Percentiles rank a stretch among this genome's conserved stretches.
Evolutionary conservation across 2,797 vertebrate species (phyloP).

Genomic region (Hafferia zeledoni): DNA sequence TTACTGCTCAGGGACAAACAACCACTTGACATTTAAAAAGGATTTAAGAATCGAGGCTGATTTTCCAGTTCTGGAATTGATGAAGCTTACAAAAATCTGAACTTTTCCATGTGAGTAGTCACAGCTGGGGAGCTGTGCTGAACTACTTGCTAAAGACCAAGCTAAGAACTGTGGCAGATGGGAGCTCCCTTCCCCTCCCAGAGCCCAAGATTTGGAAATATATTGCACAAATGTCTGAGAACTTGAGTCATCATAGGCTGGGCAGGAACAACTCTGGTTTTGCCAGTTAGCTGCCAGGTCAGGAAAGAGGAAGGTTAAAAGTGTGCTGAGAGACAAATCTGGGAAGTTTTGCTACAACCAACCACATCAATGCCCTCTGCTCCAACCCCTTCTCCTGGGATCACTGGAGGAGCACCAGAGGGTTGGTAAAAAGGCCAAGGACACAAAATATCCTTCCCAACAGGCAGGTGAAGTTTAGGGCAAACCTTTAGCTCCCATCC

Average conservation of each 20-base stretch:
- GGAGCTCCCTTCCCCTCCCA: constrained; percentile 20
- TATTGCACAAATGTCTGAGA: constrained; percentile 79
- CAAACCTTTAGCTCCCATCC: not conserved
- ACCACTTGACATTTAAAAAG: not conserved
- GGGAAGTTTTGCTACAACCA: not conserved
- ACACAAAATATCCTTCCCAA: not conserved
- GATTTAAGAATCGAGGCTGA: not conserved
- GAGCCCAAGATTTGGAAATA: not conserved
- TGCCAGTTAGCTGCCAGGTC: not conserved
- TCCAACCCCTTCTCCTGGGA: not conserved
- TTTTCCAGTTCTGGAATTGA: not conserved
- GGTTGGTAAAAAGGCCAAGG: not conserved
- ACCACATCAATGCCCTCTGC: not conserved
- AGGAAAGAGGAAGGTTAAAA: not conserved
- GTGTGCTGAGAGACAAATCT: constrained; percentile 13
- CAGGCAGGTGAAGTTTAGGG: not conserved
- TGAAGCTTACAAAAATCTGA: not conserved
- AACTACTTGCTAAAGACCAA: not conserved
- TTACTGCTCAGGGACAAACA: not conserved
- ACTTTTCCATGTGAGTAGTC: not conserved
- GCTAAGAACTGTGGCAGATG: not conserved
- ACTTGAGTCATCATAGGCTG: constrained; percentile 50
- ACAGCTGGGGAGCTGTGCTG: not conserved
- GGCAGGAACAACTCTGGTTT: not conserved
- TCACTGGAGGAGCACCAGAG: not conserved